Conservation (phyloP, 2,113 vertebrate genomes). For the Telmatochromis sp. region DNA sequence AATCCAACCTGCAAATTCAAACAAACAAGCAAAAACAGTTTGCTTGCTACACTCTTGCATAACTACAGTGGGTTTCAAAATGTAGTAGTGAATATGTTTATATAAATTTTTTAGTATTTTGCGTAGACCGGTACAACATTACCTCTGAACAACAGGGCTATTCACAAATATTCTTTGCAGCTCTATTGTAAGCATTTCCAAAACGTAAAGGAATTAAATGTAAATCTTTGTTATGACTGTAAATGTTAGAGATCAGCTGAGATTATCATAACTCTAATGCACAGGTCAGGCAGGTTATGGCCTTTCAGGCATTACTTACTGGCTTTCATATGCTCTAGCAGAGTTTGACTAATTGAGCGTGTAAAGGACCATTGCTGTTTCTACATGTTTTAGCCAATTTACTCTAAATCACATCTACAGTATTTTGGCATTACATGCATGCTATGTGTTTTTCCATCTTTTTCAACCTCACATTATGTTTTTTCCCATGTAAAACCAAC, state of each 20-base stretch:
- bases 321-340: background rate
- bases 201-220: background rate
- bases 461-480: background rate
- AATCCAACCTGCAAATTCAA: background rate
- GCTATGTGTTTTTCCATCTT: background rate
- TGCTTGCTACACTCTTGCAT: background rate
- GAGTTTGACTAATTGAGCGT: constrained; percentile 7
- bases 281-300: constrained; percentile 12
- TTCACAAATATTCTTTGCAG: background rate
- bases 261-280: constrained; percentile 10
- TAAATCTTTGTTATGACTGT: background rate
- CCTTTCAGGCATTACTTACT: background rate
- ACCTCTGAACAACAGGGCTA: background rate
- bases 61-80: background rate
- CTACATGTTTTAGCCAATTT: background rate
- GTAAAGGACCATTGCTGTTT: background rate
- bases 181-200: background rate
- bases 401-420: background rate
- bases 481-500: background rate
- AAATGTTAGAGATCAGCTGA: background rate
- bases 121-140: background rate
- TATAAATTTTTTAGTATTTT: background rate
- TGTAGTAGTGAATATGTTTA: background rate
- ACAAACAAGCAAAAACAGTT: background rate
- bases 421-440: background rate